A percentile compares a stretch with the other conserved stretches of the same genome.
These are phyloP conservation scores for Caenorhabditis imperialis DNA, from an alignment of 2,888 invertebrate genomes.

Conservation along the genomic window DNA sequence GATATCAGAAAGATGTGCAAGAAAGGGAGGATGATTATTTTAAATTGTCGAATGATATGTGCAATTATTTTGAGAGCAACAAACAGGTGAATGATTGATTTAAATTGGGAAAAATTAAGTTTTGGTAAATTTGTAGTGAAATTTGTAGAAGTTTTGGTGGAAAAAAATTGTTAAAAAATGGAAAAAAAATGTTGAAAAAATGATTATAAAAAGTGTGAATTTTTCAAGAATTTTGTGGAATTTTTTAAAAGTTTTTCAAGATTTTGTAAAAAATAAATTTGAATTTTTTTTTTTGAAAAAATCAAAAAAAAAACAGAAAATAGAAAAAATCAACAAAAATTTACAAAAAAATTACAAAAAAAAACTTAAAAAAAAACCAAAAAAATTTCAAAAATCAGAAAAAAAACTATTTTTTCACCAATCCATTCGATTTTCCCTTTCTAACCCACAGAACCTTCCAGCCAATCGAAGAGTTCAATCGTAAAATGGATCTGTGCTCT, in stretches of 20 bases:
- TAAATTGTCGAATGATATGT: constrained; percentile 12
- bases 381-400: not conserved
- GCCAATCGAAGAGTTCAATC: constrained; percentile 30
- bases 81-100: constrained; percentile 14
- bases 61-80: not conserved
- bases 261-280: no score
- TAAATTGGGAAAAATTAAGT: not conserved
- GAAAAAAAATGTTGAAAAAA: no score
- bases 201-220: no score
- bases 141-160: not conserved
- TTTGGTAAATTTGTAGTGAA: not conserved
- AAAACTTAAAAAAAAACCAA: not conserved
- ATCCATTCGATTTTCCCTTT: no score
- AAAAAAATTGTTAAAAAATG: no score
- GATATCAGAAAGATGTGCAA: not conserved
- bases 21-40: constrained; percentile 6
- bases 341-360: not conserved
- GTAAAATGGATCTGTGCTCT: constrained; percentile 36
- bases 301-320: no score
- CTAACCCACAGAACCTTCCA: no score
- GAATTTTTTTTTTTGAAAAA: no score
- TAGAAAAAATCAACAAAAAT: no score
- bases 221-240: no score
- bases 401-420: not conserved
- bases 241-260: no score